Evolutionary conservation across 2,888 invertebrate species (phyloP).

Genomic region (Cephonodes hylas): DNA sequence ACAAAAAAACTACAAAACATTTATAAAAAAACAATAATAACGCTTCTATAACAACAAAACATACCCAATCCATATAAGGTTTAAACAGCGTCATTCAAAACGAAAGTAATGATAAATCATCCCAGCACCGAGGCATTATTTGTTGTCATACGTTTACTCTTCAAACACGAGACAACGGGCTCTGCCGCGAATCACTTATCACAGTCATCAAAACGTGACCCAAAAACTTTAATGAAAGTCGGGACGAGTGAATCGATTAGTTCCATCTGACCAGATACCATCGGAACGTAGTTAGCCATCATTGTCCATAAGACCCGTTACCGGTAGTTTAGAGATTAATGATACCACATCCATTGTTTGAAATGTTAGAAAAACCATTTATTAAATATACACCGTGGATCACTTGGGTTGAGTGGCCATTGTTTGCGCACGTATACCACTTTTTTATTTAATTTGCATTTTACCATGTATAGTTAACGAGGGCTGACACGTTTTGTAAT

Average conservation of each 20-base stretch:
- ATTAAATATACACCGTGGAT: constrained; percentile 53
- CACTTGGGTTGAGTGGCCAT: constrained; percentile 22
- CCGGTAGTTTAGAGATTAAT: constrained; percentile 74
- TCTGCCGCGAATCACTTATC: constrained; percentile 49
- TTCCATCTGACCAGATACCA: constrained; percentile 64
- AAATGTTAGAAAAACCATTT: constrained; percentile 67
- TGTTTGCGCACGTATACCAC: constrained; percentile 2
- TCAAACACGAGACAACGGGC: constrained; percentile 24
- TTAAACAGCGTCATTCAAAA: not conserved
- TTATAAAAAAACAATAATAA: no score
- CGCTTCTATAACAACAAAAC: no score
- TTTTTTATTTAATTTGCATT: not conserved
- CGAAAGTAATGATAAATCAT: not conserved
- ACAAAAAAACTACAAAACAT: no score
- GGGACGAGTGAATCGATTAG: constrained; percentile 66
- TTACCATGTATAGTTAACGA: no score
- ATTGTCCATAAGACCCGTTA: constrained; percentile 55
- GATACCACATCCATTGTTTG: constrained; percentile 66
- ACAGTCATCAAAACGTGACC: constrained; percentile 54
- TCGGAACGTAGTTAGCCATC: constrained; percentile 67
- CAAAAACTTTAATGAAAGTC: constrained; percentile 69
- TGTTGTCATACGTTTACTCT: not conserved
- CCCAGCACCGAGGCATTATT: not conserved
- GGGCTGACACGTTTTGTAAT: no score
- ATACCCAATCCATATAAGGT: not conserved